Conservation (phyloP, 2,888 invertebrate species). For the Rhagium mordax region DNA sequence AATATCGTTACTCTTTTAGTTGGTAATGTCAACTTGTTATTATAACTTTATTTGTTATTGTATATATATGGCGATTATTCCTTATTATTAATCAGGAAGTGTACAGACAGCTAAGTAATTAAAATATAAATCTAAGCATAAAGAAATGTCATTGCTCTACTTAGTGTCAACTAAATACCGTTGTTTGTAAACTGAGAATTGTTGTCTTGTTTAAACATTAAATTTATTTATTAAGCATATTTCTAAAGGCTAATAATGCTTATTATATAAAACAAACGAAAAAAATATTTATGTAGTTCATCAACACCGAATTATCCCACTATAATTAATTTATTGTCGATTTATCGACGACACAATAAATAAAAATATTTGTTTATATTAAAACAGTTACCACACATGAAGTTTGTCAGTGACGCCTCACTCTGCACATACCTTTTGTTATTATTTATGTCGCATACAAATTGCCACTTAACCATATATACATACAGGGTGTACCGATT, state of each 20-base stretch:
- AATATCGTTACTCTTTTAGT: too few species aligned
- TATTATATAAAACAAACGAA: neutral
- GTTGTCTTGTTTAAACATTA: conserved; percentile 15
- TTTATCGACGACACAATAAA: conserved; percentile 2
- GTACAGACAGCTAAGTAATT: neutral
- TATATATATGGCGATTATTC: neutral
- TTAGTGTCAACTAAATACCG: conserved; percentile 3
- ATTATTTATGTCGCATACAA: too few species aligned
- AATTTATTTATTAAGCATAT: conserved; percentile 12
- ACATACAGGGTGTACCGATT: too few species aligned
- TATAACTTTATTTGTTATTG: neutral
- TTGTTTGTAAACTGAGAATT: conserved; percentile 13
- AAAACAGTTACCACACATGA: neutral
- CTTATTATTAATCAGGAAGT: neutral
- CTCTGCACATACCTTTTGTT: too few species aligned
- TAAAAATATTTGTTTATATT: neutral
- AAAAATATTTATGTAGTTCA: conserved; percentile 5
- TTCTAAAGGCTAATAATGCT: conserved; percentile 9
- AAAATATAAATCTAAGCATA: neutral
- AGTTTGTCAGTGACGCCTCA: too few species aligned
- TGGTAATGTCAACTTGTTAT: too few species aligned
- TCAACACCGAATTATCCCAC: conserved; percentile 3
- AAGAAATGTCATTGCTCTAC: conserved; percentile 24
- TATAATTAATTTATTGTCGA: neutral
- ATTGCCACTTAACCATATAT: too few species aligned